A percentile compares a stretch with the other conserved stretches of the same genome.
Conservation (phyloP, 2,113 vertebrate genomes). For the Petaurus breviceps region DNA sequence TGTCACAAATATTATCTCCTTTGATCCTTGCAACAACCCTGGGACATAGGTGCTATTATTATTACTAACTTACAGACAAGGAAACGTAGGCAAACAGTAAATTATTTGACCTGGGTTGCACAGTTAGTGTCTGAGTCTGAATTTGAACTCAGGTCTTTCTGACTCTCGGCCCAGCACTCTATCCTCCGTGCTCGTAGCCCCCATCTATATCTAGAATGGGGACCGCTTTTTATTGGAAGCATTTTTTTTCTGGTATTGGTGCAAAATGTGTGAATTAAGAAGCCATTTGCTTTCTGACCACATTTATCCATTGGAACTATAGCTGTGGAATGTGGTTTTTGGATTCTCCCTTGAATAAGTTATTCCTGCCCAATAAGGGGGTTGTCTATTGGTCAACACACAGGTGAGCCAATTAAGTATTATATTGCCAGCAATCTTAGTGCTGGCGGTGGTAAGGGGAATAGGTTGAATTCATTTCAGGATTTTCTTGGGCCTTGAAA, state of each 20-base stretch:
- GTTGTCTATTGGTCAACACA: constrained; percentile 27
- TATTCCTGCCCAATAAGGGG: background rate
- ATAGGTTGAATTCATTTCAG: constrained; percentile 15
- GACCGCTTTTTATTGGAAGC: background rate
- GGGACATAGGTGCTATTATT: background rate
- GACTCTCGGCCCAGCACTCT: background rate
- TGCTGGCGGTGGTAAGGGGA: background rate
- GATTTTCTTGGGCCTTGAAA: constrained; percentile 32
- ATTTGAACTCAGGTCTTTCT: background rate
- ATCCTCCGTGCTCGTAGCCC: background rate
- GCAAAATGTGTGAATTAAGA: background rate
- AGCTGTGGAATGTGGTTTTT: background rate
- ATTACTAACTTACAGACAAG: background rate
- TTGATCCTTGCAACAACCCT: background rate
- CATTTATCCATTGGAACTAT: constrained; percentile 6
- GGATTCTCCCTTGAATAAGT: constrained; percentile 6
- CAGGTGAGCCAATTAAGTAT: constrained; percentile 42
- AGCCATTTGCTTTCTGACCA: constrained; percentile 20
- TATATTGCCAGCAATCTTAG: background rate
- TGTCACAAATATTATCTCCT: background rate
- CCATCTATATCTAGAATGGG: background rate
- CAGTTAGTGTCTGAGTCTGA: background rate
- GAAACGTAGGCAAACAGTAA: background rate
- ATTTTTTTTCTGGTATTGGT: background rate
- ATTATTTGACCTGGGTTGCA: background rate